phyloP scores from a whole-genome alignment of 2,113 vertebrate genomes.

The Festucalex cinctus region DNA sequence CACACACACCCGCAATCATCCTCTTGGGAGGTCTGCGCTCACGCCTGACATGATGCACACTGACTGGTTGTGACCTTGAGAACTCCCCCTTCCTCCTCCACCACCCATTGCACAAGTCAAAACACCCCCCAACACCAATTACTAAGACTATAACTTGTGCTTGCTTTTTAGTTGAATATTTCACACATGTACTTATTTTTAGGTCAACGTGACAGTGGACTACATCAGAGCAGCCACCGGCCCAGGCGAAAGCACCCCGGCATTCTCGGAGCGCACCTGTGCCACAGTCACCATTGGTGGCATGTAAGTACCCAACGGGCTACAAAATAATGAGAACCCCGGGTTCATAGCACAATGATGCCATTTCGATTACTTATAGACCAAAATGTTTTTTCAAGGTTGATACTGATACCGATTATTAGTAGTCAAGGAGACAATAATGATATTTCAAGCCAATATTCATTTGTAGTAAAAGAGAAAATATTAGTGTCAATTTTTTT shows the following conservation, averaged over 20 bases:
- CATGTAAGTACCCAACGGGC: conserved; percentile 79
- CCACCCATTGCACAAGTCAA: conserved; percentile 2
- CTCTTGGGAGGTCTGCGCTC: conserved; percentile 74
- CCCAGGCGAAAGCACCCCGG: conserved; percentile 79
- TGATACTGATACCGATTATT: no score
- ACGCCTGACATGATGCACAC: conserved; percentile 77
- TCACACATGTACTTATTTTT: conserved; percentile 21
- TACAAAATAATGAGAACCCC: no score
- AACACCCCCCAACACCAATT: conserved; percentile 24
- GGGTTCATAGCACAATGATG: no score
- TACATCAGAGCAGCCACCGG: conserved; percentile 93
- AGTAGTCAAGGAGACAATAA: no score
- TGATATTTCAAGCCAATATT: no score
- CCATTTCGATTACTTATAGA: no score
- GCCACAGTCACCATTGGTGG: conserved; percentile 93
- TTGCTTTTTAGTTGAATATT: conserved; percentile 2
- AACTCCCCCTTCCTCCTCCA: conserved; percentile 28
- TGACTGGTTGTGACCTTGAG: conserved; percentile 84
- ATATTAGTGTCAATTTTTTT: no score
- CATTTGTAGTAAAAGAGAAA: no score
- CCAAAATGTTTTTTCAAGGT: no score
- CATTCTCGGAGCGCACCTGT: conserved; percentile 93
- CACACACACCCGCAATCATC: conserved; percentile 36
- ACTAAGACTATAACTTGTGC: conserved; percentile 8
- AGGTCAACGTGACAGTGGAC: conserved; percentile 95